phyloP scores from a whole-genome alignment of 1,140 invertebrate genomes.

The Aphelinus atriplicis region DNA sequence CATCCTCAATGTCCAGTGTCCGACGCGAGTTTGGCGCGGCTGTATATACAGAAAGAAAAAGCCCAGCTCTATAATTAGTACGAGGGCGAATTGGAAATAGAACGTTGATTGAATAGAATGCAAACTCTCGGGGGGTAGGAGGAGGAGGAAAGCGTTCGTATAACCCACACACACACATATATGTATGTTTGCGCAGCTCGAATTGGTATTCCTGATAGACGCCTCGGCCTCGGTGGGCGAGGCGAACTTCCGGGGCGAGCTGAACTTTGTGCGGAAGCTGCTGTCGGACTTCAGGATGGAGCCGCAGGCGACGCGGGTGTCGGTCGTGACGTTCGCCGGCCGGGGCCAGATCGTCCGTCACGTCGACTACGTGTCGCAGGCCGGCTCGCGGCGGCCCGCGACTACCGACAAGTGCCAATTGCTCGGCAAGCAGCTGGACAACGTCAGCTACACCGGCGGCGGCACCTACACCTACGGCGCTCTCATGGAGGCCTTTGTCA shows the following conservation, averaged over 20 bases:
- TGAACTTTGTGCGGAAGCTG: slow-evolving; percentile 77
- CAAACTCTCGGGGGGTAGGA: too few relatives aligned
- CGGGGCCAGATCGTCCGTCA: slow-evolving; percentile 61
- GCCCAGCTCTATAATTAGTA: too few relatives aligned
- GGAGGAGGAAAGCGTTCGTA: too few relatives aligned
- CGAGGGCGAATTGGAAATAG: too few relatives aligned
- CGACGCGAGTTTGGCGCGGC: too few relatives aligned
- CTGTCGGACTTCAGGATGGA: slow-evolving; percentile 78
- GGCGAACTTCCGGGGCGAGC: slow-evolving; percentile 75
- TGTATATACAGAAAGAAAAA: too few relatives aligned
- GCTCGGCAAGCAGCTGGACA: slow-evolving; percentile 71
- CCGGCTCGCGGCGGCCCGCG: slow-evolving; percentile 50
- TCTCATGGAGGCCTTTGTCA: slow-evolving; percentile 72
- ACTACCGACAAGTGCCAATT: slow-evolving; percentile 73
- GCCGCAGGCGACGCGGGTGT: slow-evolving; percentile 71
- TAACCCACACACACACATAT: too few relatives aligned
- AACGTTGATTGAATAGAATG: too few relatives aligned
- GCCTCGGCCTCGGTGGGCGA: slow-evolving; percentile 75
- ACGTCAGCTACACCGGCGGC: slow-evolving; percentile 73
- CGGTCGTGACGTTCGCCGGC: slow-evolving; percentile 76
- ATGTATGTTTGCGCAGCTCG: slow-evolving; percentile 58
- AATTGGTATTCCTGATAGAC: slow-evolving; percentile 78
- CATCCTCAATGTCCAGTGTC: too few relatives aligned
- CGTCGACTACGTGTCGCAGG: slow-evolving; percentile 70
- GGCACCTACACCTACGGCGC: slow-evolving; percentile 78